Evolutionary conservation across 2,113 vertebrate species (phyloP).

Genomic region (Peromyscus polionotus): DNA sequence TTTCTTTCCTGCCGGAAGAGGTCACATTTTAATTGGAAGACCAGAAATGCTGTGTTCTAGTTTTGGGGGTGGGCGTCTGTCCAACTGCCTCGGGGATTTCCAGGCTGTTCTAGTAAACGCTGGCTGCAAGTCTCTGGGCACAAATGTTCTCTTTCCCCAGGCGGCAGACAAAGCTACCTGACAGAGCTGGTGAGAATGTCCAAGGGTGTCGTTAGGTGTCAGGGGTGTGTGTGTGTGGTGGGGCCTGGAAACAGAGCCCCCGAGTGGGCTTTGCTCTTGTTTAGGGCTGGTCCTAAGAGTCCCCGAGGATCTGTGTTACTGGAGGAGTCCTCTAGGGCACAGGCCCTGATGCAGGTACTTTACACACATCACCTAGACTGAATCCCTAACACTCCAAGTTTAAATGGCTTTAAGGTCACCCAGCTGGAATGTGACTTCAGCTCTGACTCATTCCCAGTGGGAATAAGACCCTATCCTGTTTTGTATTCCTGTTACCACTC

Average conservation of each 20-base stretch:
- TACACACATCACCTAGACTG: fast-evolving
- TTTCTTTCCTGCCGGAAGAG: neutral
- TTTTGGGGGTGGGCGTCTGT: constrained; percentile 67
- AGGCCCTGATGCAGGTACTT: neutral
- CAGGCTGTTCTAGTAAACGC: constrained; percentile 66
- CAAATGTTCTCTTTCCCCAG: neutral
- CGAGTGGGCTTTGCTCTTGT: neutral
- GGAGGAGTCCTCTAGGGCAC: neutral
- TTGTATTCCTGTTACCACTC: neutral
- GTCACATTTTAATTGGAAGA: constrained; percentile 62
- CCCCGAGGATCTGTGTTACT: neutral
- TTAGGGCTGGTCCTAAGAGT: neutral
- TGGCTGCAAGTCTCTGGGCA: neutral
- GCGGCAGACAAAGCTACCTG: neutral
- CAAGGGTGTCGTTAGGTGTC: neutral
- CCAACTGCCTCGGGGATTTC: constrained; percentile 78
- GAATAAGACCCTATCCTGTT: neutral
- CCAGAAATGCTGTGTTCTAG: constrained; percentile 29
- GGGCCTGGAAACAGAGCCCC: neutral
- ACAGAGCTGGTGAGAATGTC: neutral
- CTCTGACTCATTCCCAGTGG: neutral
- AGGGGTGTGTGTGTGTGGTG: neutral
- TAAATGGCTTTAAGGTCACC: neutral
- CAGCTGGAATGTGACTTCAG: no score
- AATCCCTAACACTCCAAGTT: fast-evolving